These are phyloP conservation scores for Myrmecobius fasciatus DNA, from an alignment of 2,113 vertebrate species.

Conservation along the genomic window DNA sequence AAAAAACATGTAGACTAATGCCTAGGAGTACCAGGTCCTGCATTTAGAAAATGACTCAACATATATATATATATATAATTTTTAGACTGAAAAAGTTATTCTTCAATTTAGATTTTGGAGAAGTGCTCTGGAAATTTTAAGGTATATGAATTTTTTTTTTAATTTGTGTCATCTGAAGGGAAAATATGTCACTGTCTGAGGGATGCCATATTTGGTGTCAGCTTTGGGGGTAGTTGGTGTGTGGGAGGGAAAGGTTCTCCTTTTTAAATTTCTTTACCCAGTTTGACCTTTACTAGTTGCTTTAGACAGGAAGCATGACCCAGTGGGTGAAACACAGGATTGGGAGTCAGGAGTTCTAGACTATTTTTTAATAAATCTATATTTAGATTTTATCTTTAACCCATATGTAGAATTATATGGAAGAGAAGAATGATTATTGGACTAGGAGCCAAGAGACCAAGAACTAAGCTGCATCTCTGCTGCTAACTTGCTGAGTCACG, in stretches of 20 bases:
- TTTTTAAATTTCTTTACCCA: slow-evolving; percentile 46
- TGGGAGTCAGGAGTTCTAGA: slow-evolving; percentile 45
- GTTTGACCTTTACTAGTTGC: slow-evolving; percentile 25
- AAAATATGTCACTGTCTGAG: not conserved
- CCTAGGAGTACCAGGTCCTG: not conserved
- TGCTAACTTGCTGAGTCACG: not conserved
- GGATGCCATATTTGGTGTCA: not conserved
- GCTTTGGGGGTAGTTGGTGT: not conserved
- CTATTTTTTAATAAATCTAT: not conserved
- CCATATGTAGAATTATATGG: not conserved
- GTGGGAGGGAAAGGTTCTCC: slow-evolving; percentile 47
- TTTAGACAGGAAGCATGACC: slow-evolving; percentile 26
- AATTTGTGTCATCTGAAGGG: not conserved
- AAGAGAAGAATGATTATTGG: not conserved
- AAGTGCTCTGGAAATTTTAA: slow-evolving; percentile 16
- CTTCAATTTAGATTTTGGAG: not conserved
- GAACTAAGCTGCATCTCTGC: not conserved
- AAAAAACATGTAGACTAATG: not conserved
- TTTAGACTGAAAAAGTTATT: not conserved
- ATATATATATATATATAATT: not conserved
- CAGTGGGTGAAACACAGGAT: slow-evolving; percentile 5
- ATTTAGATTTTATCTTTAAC: slow-evolving; percentile 7
- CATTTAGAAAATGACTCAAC: not conserved
- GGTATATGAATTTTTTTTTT: slow-evolving; percentile 11
- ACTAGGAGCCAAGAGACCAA: not conserved